Evolutionary conservation across 92 coral and sea anemone species (phyloP), one percentile per base, ranked within the genome.

Genomic region (Metridium senile): DNA sequence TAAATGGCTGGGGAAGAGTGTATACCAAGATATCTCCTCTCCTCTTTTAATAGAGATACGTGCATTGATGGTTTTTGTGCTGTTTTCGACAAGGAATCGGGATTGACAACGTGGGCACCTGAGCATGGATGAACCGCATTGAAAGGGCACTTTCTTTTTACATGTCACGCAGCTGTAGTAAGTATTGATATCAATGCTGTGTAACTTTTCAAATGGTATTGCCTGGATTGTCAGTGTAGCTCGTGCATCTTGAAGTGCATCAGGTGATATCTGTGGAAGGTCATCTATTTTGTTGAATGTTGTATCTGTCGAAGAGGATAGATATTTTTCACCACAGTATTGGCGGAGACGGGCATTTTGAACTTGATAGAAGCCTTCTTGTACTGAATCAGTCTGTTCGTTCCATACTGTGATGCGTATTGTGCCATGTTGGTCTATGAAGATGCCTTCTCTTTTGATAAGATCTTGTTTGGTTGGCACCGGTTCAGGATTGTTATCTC

Each of bases 371-470:
- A 69, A 63, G 31, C 78, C 87, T 22, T 81, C 66, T 69, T 75
- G 29, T 8, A 66, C 73, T 27, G 21, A 30, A 39, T 75, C 69
- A 68, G 13, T 39, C 8, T 39, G 49, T 6, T 39, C 49, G 13
- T 39, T 39, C 49, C 49, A 39, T 39, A 39, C 8, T 4, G 49
- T 39, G 8, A 39, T 6, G 49, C 8, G 49, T 13, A 39, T 13
- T 4, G 6, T 6, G n/a, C 90, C 90, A 62, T 33, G 17, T 74
- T 74, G 69, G 79, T 86, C 90, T 26, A 86, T 83, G 29, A 82
- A 81, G 79, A 46, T 74, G 58, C 87, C 87, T 70, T 86, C 86
- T 28, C 71, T 47, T 81, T 86, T 75, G 9, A 77, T 81, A 1
- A 82, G 83, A 67, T 70, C 79, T 17, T 76, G 31, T 58, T 69